Evolutionary conservation across 1,140 invertebrate genomes (phyloP).

Genomic region (Elysia chlorotica): DNA sequence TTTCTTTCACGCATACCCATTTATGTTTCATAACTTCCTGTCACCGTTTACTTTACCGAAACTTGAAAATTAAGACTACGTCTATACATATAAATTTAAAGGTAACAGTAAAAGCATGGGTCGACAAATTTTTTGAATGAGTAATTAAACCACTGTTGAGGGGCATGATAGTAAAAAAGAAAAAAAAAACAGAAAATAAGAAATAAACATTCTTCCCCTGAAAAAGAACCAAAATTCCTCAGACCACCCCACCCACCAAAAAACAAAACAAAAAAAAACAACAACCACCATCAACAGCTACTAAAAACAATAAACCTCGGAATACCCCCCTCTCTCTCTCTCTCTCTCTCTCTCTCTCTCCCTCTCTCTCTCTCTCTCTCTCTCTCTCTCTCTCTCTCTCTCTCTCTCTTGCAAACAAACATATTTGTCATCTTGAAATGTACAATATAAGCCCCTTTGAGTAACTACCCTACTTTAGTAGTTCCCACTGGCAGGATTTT

Average conservation of each 20-base stretch:
- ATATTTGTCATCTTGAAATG: no score
- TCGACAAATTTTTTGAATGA: background rate
- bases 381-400: background rate
- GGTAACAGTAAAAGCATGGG: background rate
- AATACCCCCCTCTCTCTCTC: background rate
- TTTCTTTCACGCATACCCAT: no score
- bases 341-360: background rate
- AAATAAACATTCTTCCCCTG: slow-evolving; percentile 1
- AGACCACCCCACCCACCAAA: no score
- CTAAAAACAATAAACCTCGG: background rate
- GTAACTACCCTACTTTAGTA: no score
- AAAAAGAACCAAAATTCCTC: background rate
- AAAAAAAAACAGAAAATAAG: slow-evolving; percentile 10
- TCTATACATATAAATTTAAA: no score
- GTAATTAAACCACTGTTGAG: slow-evolving; percentile 1
- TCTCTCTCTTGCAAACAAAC: background rate
- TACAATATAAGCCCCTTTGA: no score
- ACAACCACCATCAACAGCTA: background rate
- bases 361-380: slow-evolving; percentile 4
- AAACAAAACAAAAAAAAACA: no score
- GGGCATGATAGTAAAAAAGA: slow-evolving; percentile 14
- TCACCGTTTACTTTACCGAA: no score
- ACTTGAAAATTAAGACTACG: no score
- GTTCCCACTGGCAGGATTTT: no score
- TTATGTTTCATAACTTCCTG: no score